phyloP scores from a whole-genome alignment of 2,113 vertebrate genomes.

The Oxygymnocypris stewartii region DNA sequence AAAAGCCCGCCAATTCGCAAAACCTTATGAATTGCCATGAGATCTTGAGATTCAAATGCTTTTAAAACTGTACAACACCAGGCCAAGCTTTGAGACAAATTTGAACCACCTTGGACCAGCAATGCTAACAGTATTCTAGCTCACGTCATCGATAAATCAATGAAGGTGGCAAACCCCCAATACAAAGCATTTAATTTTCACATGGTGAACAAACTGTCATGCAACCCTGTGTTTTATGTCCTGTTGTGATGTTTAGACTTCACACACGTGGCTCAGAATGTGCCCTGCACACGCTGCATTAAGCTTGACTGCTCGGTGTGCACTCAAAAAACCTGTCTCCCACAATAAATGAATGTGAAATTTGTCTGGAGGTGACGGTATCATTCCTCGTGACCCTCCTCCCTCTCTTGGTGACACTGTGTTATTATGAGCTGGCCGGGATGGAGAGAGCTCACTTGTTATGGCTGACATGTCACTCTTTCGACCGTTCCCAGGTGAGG shows the following conservation, averaged over 20 bases:
- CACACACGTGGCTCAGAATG: conserved; percentile 11
- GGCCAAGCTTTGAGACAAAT: background rate
- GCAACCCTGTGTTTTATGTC: background rate
- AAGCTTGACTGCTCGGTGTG: conserved; percentile 31
- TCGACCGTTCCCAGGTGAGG: conserved; percentile 75
- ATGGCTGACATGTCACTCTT: conserved; percentile 45
- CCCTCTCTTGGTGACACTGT: conserved; percentile 38
- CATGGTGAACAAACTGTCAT: background rate
- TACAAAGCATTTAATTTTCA: background rate
- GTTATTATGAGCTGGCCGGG: conserved; percentile 48
- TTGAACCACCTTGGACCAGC: background rate
- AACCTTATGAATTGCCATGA: too few species aligned
- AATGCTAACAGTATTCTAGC: background rate
- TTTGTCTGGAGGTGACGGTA: conserved; percentile 51
- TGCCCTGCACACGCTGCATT: background rate
- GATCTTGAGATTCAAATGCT: too few species aligned
- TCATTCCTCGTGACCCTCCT: conserved; percentile 49
- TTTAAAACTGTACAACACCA: background rate
- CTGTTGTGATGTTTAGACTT: background rate
- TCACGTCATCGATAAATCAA: background rate
- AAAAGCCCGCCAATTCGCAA: too few species aligned
- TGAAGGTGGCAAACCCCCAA: background rate
- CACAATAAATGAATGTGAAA: conserved; percentile 55
- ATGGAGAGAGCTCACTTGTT: conserved; percentile 35
- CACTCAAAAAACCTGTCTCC: conserved; percentile 32